These are phyloP conservation scores for Slavum lentiscoides DNA, from an alignment of 2,888 invertebrate species.

Conservation along the genomic window DNA sequence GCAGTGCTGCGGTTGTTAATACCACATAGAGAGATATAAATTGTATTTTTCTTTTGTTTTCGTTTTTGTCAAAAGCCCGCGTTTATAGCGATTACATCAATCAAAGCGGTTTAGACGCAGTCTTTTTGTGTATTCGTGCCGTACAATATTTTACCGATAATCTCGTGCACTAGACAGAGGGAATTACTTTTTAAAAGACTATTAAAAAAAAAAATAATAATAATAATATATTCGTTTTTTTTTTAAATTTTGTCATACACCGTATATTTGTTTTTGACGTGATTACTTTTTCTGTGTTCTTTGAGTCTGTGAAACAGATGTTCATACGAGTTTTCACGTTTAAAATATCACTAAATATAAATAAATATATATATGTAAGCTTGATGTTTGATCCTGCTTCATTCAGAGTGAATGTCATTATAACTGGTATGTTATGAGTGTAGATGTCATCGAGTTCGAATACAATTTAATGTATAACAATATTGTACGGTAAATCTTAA, in stretches of 20 bases:
- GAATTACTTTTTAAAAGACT: slow-evolving; percentile 19
- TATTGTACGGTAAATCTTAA: no score
- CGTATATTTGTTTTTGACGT: slow-evolving; percentile 25
- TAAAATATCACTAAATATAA: neutral
- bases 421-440: no score
- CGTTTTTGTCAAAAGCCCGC: no score
- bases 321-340: neutral
- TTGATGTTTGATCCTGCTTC: no score
- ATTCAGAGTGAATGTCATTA: no score
- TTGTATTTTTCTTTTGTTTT: no score
- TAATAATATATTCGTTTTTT: no score
- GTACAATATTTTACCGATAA: slow-evolving; percentile 10
- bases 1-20: no score
- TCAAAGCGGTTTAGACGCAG: slow-evolving; percentile 4
- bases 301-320: neutral
- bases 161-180: slow-evolving; percentile 9
- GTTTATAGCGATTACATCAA: neutral
- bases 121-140: slow-evolving; percentile 4
- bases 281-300: slow-evolving; percentile 6
- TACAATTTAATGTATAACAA: no score
- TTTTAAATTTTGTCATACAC: neutral
- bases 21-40: no score
- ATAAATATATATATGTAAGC: no score
- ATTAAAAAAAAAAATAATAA: neutral
- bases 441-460: no score